Evolutionary conservation across 1,140 invertebrate species (phyloP).

Genomic region (Drosophila sproati): DNA sequence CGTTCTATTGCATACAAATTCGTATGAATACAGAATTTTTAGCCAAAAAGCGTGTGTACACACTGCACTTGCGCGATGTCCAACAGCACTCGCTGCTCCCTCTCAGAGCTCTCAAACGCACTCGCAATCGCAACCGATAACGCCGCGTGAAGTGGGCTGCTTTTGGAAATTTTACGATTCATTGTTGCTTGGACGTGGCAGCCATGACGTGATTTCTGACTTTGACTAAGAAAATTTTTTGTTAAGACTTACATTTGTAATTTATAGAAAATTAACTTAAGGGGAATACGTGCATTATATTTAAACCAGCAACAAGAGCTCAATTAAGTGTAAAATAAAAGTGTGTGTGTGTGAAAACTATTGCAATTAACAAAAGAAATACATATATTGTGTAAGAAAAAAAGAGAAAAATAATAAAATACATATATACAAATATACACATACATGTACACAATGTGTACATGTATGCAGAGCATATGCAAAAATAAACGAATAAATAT

Average conservation of each 20-base stretch:
- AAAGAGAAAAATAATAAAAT: conserved; percentile 49
- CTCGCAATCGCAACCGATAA: conserved; percentile 57
- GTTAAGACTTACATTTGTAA: conserved; percentile 72
- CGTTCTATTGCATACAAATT: conserved; percentile 19
- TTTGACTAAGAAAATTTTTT: conserved; percentile 73
- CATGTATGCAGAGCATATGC: conserved; percentile 23
- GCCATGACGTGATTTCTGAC: conserved; percentile 84
- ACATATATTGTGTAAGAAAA: conserved; percentile 78
- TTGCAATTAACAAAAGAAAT: conserved; percentile 57
- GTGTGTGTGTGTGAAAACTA: conserved; percentile 63
- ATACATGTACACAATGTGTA: background rate
- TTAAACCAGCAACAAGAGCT: conserved; percentile 57
- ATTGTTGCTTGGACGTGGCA: conserved; percentile 85
- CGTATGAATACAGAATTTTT: conserved; percentile 2
- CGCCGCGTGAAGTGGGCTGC: conserved; percentile 48
- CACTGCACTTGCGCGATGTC: conserved; percentile 38
- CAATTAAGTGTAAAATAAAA: conserved; percentile 66
- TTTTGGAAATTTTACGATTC: conserved; percentile 70
- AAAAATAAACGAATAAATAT: conserved; percentile 54
- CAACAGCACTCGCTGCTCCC: conserved; percentile 35
- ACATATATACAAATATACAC: conserved; percentile 35
- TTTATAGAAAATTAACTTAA: conserved; percentile 68
- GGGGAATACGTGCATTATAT: conserved; percentile 76
- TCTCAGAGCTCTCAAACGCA: conserved; percentile 54
- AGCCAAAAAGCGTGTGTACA: conserved; percentile 45